phyloP scores from a whole-genome alignment of 2,113 vertebrate genomes.

The Penelope pileata region DNA sequence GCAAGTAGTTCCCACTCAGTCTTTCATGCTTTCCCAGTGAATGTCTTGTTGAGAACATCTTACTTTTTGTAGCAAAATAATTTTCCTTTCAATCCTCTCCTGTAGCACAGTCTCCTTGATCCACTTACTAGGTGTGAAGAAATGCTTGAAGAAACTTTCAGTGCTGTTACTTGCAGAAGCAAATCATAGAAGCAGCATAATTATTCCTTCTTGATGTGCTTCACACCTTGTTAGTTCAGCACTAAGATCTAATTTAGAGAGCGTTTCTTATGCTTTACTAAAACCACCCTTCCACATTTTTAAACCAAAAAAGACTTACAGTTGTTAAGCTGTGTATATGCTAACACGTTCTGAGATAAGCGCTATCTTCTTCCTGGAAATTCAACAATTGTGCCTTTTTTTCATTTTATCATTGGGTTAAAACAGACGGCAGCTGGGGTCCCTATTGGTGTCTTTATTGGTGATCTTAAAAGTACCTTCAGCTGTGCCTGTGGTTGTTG shows the following conservation, averaged over 20 bases:
- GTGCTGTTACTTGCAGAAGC: conserved; percentile 4
- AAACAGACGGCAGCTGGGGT: neutral
- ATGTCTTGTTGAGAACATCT: neutral
- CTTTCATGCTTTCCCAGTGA: neutral
- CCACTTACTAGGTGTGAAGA: neutral
- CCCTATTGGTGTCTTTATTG: neutral
- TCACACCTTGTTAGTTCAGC: neutral
- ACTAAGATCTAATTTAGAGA: conserved; percentile 32
- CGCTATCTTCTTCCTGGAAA: neutral
- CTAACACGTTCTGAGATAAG: neutral
- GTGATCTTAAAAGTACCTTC: neutral
- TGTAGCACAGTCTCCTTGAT: neutral
- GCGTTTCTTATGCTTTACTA: neutral
- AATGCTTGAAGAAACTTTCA: neutral
- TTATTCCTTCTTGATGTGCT: conserved; percentile 18
- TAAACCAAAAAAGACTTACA: neutral
- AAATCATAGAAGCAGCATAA: conserved; percentile 14
- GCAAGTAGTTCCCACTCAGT: neutral
- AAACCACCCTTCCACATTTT: conserved; percentile 6
- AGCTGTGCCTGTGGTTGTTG: neutral
- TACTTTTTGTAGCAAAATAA: neutral
- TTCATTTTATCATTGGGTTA: neutral
- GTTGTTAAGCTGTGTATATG: neutral
- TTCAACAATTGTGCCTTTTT: neutral
- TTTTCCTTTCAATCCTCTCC: conserved; percentile 10